phyloP scores from a whole-genome alignment of 2,888 invertebrate species.

The Bombylius discolor region DNA sequence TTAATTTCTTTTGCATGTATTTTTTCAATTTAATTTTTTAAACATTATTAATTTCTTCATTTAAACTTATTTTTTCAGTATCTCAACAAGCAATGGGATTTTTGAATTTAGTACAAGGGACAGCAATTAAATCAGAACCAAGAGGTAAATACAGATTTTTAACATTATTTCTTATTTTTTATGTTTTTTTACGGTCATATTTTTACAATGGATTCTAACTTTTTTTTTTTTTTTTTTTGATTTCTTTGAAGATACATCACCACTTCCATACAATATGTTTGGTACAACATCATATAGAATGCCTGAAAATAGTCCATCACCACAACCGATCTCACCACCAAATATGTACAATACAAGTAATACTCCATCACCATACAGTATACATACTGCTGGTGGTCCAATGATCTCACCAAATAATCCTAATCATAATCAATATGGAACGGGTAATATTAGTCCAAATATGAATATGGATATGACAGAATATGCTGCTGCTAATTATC shows the following conservation, averaged over 20 bases:
- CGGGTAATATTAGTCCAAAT: conserved; percentile 11
- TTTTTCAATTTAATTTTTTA: not conserved
- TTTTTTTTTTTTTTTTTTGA: not conserved
- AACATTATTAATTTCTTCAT: not conserved
- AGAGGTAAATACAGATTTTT: conserved; percentile 24
- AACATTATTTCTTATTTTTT: not conserved
- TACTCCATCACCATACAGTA: conserved; percentile 30
- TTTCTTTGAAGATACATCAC: conserved; percentile 26
- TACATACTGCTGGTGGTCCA: conserved; percentile 14
- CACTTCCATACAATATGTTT: conserved; percentile 28
- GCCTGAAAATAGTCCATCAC: conserved; percentile 32
- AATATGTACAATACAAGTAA: conserved; percentile 27
- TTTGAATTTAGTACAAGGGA: conserved; percentile 28
- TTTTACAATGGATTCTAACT: not conserved
- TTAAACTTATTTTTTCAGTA: conserved; percentile 5
- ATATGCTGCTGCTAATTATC: conserved; percentile 14
- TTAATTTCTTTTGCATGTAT: not conserved
- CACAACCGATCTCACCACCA: conserved; percentile 32
- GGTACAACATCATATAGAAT: conserved; percentile 17
- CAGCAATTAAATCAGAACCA: conserved; percentile 34
- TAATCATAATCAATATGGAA: conserved; percentile 8
- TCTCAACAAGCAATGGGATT: conserved; percentile 19
- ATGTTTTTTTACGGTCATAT: too few relatives aligned
- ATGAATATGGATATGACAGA: conserved; percentile 7
- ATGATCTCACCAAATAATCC: conserved; percentile 18